Evolutionary conservation across 2,888 invertebrate species (phyloP), one percentile per base, ranked within the genome.

Genomic region (Zhuqinia jingwanae): DNA sequence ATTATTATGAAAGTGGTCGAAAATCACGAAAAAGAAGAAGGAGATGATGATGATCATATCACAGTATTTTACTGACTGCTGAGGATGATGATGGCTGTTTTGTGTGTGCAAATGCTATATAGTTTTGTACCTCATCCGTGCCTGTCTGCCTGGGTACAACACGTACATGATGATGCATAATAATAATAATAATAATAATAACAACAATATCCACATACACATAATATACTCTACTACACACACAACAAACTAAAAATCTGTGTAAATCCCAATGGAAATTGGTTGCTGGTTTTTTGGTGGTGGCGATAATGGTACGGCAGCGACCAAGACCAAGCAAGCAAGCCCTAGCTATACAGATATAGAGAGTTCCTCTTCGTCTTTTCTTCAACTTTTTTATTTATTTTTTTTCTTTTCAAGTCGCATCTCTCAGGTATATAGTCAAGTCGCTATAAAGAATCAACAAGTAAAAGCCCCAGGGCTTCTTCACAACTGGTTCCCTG

Each of bases 131-230:
- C 63, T 79, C 75, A 60, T 77, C 13, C 65, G 68, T 85, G 58
- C 73, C 85, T 13, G 73, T 63, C 76, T 85, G 68, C 73, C 85
- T 13, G 73, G 75, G 73, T 36, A 8, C 36, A 85, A 79, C 73
- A 79, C 30, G 85, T 79, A 73, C 85, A 85, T 79, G 85, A 85
- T 85, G 85, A 85, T 79, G 85, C 79, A 85, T 85, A 85, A 79
- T 79, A 85, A 85, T 68, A 76, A 77, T 77, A 84, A 77, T 77
- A 58, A 17, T 65, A 17, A 45, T 56, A 56, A 56, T 5, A 45
- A n/a, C n/a, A 36, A 36, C 36, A 36, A 11, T 27, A 56, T 81
- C n/a, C n/a, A 11, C 50, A 56, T 36, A 45, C 15, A 30, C 53
- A 53, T 22, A 20, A 58, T 65, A 27, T 78, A 47, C 45, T 47